Conservation (phyloP, 2,113 vertebrate species). For the Indicator indicator region DNA sequence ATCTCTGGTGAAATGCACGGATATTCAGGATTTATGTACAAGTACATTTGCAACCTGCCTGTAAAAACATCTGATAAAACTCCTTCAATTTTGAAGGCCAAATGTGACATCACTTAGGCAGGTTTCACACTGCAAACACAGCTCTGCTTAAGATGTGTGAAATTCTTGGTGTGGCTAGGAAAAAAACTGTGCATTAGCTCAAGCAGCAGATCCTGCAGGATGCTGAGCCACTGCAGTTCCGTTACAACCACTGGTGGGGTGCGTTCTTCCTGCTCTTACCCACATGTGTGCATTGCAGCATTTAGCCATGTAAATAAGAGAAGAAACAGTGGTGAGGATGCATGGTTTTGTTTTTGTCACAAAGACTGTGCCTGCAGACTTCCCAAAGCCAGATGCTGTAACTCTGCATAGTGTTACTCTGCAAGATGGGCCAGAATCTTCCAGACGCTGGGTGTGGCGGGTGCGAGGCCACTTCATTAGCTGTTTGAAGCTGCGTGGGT, state of each 20-base stretch:
- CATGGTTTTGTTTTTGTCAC: conserved; percentile 60
- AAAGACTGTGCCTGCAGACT: conserved; percentile 53
- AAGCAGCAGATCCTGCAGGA: conserved; percentile 16
- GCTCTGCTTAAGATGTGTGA: conserved; percentile 26
- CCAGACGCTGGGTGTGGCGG: conserved; percentile 60
- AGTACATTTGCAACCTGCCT: neutral
- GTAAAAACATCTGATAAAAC: neutral
- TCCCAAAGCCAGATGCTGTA: conserved; percentile 62
- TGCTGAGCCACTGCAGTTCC: neutral
- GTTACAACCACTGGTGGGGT: neutral
- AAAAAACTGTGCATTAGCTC: conserved; percentile 17
- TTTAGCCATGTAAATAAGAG: conserved; percentile 30
- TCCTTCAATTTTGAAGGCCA: neutral
- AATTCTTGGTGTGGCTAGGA: conserved; percentile 1
- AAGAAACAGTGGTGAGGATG: conserved; percentile 32
- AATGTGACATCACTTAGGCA: conserved; percentile 37
- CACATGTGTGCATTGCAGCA: conserved; percentile 22
- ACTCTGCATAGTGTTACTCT: conserved; percentile 32
- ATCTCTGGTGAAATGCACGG: neutral
- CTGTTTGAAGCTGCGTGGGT: conserved; percentile 64
- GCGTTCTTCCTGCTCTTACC: neutral
- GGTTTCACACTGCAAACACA: conserved; percentile 7
- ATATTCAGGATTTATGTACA: neutral
- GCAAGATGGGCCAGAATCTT: conserved; percentile 61
- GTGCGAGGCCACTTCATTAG: conserved; percentile 54